phyloP scores from a whole-genome alignment of 2,113 vertebrate genomes.

The Picathartes gymnocephalus region DNA sequence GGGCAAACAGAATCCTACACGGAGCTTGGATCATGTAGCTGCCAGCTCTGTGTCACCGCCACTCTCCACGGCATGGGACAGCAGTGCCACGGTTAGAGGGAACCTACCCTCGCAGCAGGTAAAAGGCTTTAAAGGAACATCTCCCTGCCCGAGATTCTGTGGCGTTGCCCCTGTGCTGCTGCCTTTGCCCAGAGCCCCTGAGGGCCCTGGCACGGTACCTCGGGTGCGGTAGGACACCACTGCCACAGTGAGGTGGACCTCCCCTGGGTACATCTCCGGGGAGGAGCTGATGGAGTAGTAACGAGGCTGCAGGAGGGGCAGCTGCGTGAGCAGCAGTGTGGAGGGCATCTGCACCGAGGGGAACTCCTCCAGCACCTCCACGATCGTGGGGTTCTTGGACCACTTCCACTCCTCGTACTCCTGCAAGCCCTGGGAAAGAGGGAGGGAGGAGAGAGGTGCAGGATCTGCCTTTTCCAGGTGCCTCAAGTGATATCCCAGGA shows the following conservation, averaged over 20 bases:
- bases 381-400: slow-evolving; percentile 91
- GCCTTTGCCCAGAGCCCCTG: not conserved
- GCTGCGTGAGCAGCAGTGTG: slow-evolving; percentile 92
- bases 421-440: slow-evolving; percentile 84
- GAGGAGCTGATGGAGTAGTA: slow-evolving; percentile 99
- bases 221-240: slow-evolving; percentile 90
- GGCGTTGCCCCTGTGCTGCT: not conserved
- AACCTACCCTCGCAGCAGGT: not conserved
- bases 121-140: not conserved
- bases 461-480: not conserved
- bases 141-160: not conserved
- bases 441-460: not conserved
- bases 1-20: not conserved
- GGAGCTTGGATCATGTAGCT: not conserved
- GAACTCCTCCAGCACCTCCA: slow-evolving; percentile 96
- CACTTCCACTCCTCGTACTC: slow-evolving; percentile 99
- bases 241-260: slow-evolving; percentile 96
- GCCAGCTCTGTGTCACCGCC: not conserved
- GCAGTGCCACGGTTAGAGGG: not conserved
- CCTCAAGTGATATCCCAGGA: rapidly evolving
- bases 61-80: not conserved
- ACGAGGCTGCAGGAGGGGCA: slow-evolving; percentile 91
- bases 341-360: slow-evolving; percentile 91
- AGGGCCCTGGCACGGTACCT: slow-evolving; percentile 69
- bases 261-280: slow-evolving; percentile 84